Conservation (phyloP, 2,113 vertebrate species). For the Seriola dumerili region DNA sequence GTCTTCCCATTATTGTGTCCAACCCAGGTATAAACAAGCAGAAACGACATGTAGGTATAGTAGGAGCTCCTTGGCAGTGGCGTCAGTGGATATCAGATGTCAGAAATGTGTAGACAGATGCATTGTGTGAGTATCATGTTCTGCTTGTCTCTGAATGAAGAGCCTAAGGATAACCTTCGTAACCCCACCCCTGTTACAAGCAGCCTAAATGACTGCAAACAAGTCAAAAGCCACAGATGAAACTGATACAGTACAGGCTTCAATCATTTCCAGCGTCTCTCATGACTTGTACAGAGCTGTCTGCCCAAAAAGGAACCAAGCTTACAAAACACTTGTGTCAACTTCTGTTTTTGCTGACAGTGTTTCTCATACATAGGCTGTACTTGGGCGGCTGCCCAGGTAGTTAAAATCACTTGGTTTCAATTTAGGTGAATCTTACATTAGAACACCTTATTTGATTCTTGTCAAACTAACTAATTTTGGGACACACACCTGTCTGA, state of each 20-base stretch:
- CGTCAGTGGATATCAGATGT: slow-evolving; percentile 51
- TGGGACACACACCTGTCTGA: no score
- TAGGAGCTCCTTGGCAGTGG: slow-evolving; percentile 20
- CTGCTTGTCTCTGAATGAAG: slow-evolving; percentile 50
- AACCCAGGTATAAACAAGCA: not conserved
- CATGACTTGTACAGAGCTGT: slow-evolving; percentile 3
- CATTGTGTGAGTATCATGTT: slow-evolving; percentile 61
- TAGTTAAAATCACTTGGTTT: no score
- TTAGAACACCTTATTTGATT: no score
- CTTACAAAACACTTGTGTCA: slow-evolving; percentile 31
- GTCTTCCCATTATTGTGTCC: slow-evolving; percentile 1
- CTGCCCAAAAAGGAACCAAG: slow-evolving; percentile 33
- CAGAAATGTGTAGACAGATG: slow-evolving; percentile 60
- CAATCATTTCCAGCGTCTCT: slow-evolving; percentile 12
- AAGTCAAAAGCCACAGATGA: slow-evolving; percentile 16
- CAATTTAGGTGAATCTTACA: no score
- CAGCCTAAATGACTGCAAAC: not conserved
- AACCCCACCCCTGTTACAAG: slow-evolving; percentile 15
- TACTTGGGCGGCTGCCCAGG: no score
- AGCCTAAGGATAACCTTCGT: slow-evolving; percentile 35
- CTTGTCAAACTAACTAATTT: no score
- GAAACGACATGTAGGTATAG: not conserved
- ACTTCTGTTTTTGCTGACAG: slow-evolving; percentile 46
- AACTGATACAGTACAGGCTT: slow-evolving; percentile 19
- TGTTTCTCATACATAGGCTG: no score